phyloP scores from a whole-genome alignment of 2,113 vertebrate species.

The Odontophorus gujanensis region DNA sequence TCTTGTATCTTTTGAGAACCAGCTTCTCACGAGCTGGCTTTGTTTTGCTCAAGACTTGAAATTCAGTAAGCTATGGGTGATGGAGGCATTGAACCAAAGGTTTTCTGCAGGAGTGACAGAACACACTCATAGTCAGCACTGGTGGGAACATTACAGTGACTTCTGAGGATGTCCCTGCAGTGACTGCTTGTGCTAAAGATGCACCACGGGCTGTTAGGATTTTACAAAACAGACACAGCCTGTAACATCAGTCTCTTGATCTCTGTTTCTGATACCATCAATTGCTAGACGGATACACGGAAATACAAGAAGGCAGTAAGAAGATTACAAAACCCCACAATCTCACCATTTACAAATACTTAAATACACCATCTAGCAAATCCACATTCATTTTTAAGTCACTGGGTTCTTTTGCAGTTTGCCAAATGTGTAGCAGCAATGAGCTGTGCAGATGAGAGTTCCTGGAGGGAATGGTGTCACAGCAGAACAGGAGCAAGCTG shows the following conservation, averaged over 20 bases:
- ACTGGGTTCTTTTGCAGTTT: background rate
- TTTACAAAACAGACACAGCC: background rate
- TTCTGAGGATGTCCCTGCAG: background rate
- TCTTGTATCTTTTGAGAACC: slow-evolving; percentile 53
- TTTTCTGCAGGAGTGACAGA: background rate
- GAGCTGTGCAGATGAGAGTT: background rate
- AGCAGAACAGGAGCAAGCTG: background rate
- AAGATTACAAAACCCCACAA: background rate
- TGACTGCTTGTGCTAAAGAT: background rate
- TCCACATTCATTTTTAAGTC: background rate
- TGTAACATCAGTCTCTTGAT: background rate
- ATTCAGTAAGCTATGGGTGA: background rate
- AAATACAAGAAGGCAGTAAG: background rate
- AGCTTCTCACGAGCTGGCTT: slow-evolving; percentile 42
- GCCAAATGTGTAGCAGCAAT: background rate
- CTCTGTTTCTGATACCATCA: background rate
- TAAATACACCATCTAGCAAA: background rate
- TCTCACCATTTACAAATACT: background rate
- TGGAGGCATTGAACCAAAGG: background rate
- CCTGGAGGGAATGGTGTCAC: slow-evolving; percentile 8
- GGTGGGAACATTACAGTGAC: background rate
- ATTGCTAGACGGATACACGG: background rate
- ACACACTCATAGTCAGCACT: background rate
- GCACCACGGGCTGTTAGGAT: background rate
- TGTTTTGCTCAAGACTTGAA: slow-evolving; percentile 28